A percentile compares a stretch with the other conserved stretches of the same genome.
Evolutionary conservation across 2,113 vertebrate species (phyloP).

Genomic region (Synchiropus splendidus): DNA sequence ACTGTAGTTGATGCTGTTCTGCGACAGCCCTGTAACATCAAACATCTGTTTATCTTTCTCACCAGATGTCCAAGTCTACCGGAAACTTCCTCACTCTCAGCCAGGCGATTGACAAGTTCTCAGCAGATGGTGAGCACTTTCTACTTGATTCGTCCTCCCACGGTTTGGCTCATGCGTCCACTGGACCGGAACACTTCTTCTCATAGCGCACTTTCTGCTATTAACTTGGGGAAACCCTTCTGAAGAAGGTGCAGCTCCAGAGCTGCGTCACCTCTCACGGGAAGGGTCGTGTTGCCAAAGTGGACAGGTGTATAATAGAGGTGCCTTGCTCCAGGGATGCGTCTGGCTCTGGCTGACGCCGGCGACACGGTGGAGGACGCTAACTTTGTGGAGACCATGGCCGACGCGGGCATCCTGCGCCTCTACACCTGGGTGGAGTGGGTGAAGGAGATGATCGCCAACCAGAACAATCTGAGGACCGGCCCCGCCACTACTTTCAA

Average conservation of each 20-base stretch:
- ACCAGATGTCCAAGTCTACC: slow-evolving; percentile 98
- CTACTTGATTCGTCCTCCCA: slow-evolving; percentile 8
- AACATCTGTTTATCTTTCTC: slow-evolving; percentile 39
- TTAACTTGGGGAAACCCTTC: not conserved
- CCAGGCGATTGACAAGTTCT: slow-evolving; percentile 87
- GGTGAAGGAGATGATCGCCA: slow-evolving; percentile 96
- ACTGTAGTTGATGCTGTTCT: not conserved
- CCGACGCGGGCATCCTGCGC: slow-evolving; percentile 91
- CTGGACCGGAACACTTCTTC: no score
- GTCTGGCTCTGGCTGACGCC: slow-evolving; percentile 90
- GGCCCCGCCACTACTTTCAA: slow-evolving; percentile 83
- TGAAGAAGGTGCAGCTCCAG: not conserved
- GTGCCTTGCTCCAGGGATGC: slow-evolving; percentile 75
- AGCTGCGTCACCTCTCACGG: no score
- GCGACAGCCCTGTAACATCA: slow-evolving; percentile 10
- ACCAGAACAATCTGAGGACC: slow-evolving; percentile 80
- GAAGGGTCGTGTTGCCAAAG: no score
- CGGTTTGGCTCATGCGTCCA: not conserved
- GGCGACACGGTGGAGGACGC: slow-evolving; percentile 97
- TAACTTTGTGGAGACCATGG: slow-evolving; percentile 96
- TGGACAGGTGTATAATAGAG: no score
- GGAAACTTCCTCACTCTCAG: slow-evolving; percentile 92
- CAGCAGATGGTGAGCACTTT: slow-evolving; percentile 81
- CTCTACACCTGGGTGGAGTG: slow-evolving; percentile 96
- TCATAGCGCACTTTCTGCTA: no score